Base-by-base conservation (phyloP, 2,113 vertebrate genomes). In the Megaceryle maxima region DNA sequence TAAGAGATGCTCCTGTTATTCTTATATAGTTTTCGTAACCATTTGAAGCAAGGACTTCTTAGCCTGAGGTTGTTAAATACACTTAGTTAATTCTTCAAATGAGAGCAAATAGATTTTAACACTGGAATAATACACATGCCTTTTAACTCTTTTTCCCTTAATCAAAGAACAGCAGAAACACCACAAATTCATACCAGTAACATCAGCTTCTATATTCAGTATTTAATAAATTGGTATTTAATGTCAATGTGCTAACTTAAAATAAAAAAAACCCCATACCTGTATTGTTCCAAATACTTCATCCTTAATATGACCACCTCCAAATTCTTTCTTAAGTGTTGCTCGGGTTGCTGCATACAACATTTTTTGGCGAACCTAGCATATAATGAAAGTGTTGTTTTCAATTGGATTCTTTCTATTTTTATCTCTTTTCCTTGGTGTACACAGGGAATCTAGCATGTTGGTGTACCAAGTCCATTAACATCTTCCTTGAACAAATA, bases 311-410 rank as follows among this genome's bases (percentile, higher is more conserved):
- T 99, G 99, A 25, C 99, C 99, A 28, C 99, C 99, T 96, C 99
- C 99, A 96, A 99, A 99, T 95, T 99, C 99, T 92, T 99, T 99
- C 97, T 99, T 99, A 93, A 99, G 95, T 11, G 99, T 99, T 89
- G 99, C 99, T 97, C 99, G 98, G 67, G 99, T 99, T 96, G 99
- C 99, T 92, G 99, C 99, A 93, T 99, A 99, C 63, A 99, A 96
- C 99, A 99, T 99, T 98, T 99, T 99, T 35, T 99, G 98, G 89
- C 99, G 98, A 97, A 99, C 99, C 99, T 99, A 94, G 85, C 17
- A 41, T 39, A 53, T 33, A 69, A 92, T n/a, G 84, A 90, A 81
- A 92, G 64, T 56, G 50, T 37, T n/a, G 19, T 21, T 53, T 89
- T 57, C 8, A 21, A 59, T 74, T 74, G 11, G 4, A 2, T 41